Conservation (phyloP, 2,113 vertebrate species). For the Aphelocoma coerulescens region DNA sequence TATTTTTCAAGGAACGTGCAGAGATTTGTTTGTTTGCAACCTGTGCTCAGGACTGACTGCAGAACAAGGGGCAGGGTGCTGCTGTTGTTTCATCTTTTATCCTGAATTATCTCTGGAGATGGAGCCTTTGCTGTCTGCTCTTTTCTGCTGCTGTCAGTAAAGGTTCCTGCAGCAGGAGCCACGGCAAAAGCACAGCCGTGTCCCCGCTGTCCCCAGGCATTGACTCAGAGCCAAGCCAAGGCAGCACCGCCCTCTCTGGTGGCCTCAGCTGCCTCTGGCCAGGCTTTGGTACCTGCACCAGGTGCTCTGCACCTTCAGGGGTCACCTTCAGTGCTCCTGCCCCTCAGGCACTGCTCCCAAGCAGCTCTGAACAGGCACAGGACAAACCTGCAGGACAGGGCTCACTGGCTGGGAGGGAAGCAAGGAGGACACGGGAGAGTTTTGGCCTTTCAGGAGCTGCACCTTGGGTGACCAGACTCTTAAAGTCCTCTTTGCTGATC, state of each 20-base stretch:
- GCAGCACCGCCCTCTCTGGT: accelerated
- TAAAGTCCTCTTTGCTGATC: neutral
- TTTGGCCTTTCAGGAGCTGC: neutral
- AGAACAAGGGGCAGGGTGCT: neutral
- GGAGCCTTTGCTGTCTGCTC: neutral
- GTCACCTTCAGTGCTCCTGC: slow-evolving; percentile 39
- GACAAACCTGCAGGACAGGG: neutral
- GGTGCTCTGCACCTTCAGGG: neutral
- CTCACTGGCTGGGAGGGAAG: neutral
- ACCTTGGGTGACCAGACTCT: neutral
- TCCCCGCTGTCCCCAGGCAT: accelerated
- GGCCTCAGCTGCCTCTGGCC: neutral
- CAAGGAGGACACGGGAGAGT: accelerated
- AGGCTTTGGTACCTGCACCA: neutral
- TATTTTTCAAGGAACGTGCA: neutral
- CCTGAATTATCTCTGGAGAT: neutral
- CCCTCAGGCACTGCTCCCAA: neutral
- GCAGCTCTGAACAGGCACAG: neutral
- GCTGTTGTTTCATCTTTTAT: accelerated
- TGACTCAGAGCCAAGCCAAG: neutral
- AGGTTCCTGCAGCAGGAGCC: neutral
- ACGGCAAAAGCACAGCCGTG: accelerated
- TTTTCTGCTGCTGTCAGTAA: neutral
- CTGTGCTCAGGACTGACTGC: neutral
- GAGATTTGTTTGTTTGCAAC: neutral